Percentiles rank a stretch among this genome's conserved stretches.
phyloP scores from a whole-genome alignment of 2,888 invertebrate genomes.

The Altica lythri region DNA sequence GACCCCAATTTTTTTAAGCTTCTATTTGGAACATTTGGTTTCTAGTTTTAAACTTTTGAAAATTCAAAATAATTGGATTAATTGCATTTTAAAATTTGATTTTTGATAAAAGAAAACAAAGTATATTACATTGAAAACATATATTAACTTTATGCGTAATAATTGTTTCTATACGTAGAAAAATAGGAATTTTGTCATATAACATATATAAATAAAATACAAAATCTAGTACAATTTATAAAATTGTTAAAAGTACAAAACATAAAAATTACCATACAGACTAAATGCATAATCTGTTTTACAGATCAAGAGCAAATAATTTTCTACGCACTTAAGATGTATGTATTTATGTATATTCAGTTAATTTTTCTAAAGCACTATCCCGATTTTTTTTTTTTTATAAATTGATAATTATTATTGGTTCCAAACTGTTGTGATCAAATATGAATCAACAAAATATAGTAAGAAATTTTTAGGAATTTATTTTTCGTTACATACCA shows the following conservation, averaged over 20 bases:
- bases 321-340: background rate
- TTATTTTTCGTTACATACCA: no score
- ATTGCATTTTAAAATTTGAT: no score
- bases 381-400: constrained; percentile 8
- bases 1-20: no score
- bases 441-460: no score
- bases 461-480: no score
- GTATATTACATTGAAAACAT: constrained; percentile 27
- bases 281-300: constrained; percentile 32
- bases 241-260: constrained; percentile 34
- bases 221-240: constrained; percentile 37
- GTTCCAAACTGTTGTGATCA: constrained; percentile 6
- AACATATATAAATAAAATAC: constrained; percentile 38
- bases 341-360: constrained; percentile 4
- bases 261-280: constrained; percentile 30
- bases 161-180: constrained; percentile 39
- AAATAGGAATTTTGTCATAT: constrained; percentile 41
- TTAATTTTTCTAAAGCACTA: constrained; percentile 22
- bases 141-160: constrained; percentile 32
- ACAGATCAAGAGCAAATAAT: constrained; percentile 26
- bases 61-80: no score
- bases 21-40: no score
- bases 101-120: constrained; percentile 24
- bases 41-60: no score
- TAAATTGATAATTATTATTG: constrained; percentile 11